These are phyloP conservation scores for Morone saxatilis DNA, from an alignment of 2,113 vertebrate species.

Conservation along the genomic window DNA sequence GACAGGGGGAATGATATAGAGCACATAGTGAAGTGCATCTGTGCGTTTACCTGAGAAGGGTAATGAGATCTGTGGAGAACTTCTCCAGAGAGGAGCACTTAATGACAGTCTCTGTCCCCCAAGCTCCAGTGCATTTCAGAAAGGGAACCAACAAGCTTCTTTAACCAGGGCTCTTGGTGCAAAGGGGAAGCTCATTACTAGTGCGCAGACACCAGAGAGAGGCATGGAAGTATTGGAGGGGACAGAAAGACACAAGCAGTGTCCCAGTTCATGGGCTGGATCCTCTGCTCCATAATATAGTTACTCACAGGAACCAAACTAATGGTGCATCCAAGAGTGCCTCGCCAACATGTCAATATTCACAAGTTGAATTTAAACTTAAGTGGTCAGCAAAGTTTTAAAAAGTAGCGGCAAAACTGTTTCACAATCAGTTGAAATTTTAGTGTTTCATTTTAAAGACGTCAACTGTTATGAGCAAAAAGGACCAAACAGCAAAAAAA, in stretches of 20 bases:
- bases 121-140: conserved; percentile 53
- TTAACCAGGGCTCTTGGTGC: conserved; percentile 44
- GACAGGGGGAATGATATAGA: background rate
- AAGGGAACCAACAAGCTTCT: conserved; percentile 29
- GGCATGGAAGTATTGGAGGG: conserved; percentile 29
- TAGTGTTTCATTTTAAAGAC: background rate
- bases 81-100: conserved; percentile 52
- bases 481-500: too few relatives aligned
- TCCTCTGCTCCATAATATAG: conserved; percentile 3
- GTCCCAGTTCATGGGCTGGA: conserved; percentile 27
- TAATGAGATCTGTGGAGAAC: conserved; percentile 69
- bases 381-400: background rate
- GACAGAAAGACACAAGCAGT: conserved; percentile 35
- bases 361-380: background rate
- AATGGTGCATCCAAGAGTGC: background rate
- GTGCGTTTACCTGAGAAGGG: conserved; percentile 49
- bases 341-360: background rate
- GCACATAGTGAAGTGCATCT: conserved; percentile 35
- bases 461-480: background rate
- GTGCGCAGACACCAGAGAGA: conserved; percentile 58
- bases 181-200: conserved; percentile 64
- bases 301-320: background rate
- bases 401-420: background rate
- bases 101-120: conserved; percentile 61
- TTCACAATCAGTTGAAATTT: background rate